Percentiles rank a stretch among this genome's conserved stretches.
Evolutionary conservation across 2,113 vertebrate genomes (phyloP).

Genomic region (Hystrix cristata): DNA sequence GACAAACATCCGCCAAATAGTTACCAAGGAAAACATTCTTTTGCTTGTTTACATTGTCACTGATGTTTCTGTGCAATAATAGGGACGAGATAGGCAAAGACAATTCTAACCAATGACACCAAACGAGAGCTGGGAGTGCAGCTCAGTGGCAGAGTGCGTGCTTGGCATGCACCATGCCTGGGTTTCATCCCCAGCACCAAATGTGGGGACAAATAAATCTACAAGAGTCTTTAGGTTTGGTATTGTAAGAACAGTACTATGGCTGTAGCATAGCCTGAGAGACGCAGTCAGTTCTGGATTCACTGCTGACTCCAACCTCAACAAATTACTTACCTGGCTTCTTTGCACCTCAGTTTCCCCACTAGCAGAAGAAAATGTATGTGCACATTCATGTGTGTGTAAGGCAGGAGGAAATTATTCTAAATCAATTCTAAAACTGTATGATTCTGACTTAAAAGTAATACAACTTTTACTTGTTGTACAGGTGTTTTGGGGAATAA

Average conservation of each 20-base stretch:
- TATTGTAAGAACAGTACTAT: too few species aligned
- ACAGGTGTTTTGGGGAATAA: not conserved
- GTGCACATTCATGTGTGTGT: not conserved
- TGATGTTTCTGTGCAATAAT: not conserved
- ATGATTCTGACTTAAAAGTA: not conserved
- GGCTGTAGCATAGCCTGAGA: rapidly evolving
- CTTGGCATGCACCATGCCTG: not conserved
- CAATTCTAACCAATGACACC: not conserved
- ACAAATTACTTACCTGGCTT: not conserved
- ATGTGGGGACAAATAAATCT: not conserved
- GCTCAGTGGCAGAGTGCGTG: not conserved
- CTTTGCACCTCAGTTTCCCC: not conserved
- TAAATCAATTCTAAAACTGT: not conserved
- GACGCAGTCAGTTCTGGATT: not conserved
- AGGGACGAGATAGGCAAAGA: not conserved
- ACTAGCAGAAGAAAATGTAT: not conserved
- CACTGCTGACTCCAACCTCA: not conserved
- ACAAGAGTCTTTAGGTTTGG: not conserved
- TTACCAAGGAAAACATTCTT: not conserved
- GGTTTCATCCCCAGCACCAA: not conserved
- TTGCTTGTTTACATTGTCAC: not conserved
- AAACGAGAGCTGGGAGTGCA: not conserved
- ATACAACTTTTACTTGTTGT: not conserved
- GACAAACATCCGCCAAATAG: not conserved
- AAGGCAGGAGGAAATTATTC: not conserved